Percentiles rank a stretch among this genome's conserved stretches.
phyloP scores from a whole-genome alignment of 1,140 invertebrate genomes.

The Dolichoris vasculosae region DNA sequence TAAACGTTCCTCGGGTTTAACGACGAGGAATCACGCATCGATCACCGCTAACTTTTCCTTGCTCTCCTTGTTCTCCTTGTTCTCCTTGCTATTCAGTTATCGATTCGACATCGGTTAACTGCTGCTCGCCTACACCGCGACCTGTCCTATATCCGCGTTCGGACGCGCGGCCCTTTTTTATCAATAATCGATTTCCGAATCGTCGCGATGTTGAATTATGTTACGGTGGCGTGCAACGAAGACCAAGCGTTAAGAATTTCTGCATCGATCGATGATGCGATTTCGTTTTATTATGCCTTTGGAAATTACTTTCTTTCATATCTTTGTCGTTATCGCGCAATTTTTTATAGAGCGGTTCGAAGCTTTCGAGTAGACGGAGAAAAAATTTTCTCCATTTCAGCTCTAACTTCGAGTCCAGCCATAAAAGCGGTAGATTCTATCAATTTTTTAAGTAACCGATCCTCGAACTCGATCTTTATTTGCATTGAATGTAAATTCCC shows the following conservation, averaged over 20 bases:
- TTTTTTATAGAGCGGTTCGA: no score
- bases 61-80: conserved; percentile 61
- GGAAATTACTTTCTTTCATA: not conserved
- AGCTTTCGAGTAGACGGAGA: no score
- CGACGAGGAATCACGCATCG: conserved; percentile 59
- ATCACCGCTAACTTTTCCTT: conserved; percentile 62
- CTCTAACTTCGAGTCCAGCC: not conserved
- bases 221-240: not conserved
- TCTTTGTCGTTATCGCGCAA: not conserved
- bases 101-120: conserved; percentile 58
- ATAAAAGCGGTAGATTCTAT: no score
- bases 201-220: conserved; percentile 24
- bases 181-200: not conserved
- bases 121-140: conserved; percentile 52
- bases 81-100: conserved; percentile 58
- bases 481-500: no score
- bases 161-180: not conserved
- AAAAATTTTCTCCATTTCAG: not conserved
- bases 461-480: no score
- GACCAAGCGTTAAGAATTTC: not conserved
- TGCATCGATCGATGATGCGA: not conserved
- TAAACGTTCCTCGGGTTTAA: conserved; percentile 36
- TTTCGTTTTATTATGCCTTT: not conserved
- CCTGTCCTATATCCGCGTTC: not conserved
- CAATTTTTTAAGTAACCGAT: no score